These are phyloP conservation scores for Chauna torquata DNA, from an alignment of 2,113 vertebrate genomes.

Conservation along the genomic window DNA sequence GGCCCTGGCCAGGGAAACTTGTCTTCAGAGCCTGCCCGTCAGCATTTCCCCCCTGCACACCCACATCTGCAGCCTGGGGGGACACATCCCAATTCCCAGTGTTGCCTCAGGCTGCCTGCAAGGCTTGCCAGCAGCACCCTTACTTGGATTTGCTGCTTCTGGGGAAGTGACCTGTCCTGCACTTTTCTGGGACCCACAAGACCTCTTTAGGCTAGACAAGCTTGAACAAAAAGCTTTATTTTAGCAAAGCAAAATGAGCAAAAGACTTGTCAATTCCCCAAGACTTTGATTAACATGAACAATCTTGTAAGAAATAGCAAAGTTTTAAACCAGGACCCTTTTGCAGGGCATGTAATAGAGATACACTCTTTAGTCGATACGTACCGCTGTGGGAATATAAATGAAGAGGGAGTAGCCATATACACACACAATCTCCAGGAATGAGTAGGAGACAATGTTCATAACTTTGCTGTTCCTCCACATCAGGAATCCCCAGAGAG, in stretches of 20 bases:
- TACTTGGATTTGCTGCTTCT: neutral
- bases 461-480: slow-evolving; percentile 94
- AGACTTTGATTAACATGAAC: neutral
- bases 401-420: slow-evolving; percentile 96
- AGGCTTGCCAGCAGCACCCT: neutral
- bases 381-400: slow-evolving; percentile 94
- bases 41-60: no score
- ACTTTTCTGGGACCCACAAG: neutral
- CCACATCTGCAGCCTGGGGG: no score
- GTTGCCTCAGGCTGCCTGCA: neutral
- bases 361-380: slow-evolving; percentile 1
- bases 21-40: neutral
- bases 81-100: neutral
- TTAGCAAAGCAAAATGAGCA: neutral
- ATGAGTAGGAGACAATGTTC: slow-evolving; percentile 92
- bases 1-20: neutral
- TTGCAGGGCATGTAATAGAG: neutral
- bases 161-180: neutral
- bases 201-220: neutral
- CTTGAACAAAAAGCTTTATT: neutral
- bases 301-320: neutral
- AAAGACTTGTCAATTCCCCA: neutral
- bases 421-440: slow-evolving; percentile 95
- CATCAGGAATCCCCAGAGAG: slow-evolving; percentile 91
- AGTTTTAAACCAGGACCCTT: neutral